phyloP scores from a whole-genome alignment of 2,888 invertebrate genomes.

The Ophion ellenae region DNA sequence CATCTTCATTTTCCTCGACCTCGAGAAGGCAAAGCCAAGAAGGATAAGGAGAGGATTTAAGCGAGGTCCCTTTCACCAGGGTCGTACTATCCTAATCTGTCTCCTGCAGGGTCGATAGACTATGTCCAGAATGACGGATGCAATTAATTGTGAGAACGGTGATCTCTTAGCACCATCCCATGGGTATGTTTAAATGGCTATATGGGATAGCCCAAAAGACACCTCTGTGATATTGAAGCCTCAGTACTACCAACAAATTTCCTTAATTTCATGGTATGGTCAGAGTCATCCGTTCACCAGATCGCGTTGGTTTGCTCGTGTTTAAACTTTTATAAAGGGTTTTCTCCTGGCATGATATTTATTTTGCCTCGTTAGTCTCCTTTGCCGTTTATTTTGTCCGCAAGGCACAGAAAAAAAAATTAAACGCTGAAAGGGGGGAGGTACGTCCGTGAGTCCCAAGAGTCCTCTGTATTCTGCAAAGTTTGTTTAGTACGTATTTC shows the following conservation, averaged over 20 bases:
- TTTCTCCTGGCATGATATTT: background rate
- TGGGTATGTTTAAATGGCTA: background rate
- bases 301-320: too few relatives aligned
- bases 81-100: constrained; percentile 65
- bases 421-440: background rate
- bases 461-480: background rate
- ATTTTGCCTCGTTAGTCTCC: background rate
- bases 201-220: background rate
- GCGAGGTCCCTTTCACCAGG: constrained; percentile 48
- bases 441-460: background rate
- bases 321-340: background rate
- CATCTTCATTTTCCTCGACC: constrained; percentile 54
- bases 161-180: constrained; percentile 47
- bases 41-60: constrained; percentile 22
- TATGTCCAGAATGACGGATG: constrained; percentile 73
- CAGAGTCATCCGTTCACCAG: too few relatives aligned
- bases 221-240: background rate
- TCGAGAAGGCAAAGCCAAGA: constrained; percentile 9
- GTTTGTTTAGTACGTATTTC: background rate
- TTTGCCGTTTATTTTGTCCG: background rate
- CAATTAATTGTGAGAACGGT: constrained; percentile 73
- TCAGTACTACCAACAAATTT: background rate
- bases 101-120: constrained; percentile 69
- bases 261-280: background rate
- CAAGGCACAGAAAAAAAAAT: background rate